Evolutionary conservation across 2,113 vertebrate species (phyloP).

Genomic region (Nesogale talazaci): DNA sequence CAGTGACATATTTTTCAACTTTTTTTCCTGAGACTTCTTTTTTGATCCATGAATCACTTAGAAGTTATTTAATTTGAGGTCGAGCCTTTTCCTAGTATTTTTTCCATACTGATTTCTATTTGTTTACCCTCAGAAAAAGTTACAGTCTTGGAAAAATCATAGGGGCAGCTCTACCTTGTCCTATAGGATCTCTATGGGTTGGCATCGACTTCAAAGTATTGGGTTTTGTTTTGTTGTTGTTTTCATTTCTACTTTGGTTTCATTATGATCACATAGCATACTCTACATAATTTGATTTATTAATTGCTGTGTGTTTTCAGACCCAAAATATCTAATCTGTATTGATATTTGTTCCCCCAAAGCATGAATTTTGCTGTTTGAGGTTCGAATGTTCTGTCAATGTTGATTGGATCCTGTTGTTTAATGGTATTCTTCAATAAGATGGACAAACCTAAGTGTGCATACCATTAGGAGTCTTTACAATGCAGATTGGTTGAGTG

Average conservation of each 20-base stretch:
- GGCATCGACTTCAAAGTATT: neutral
- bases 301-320: conserved; percentile 20
- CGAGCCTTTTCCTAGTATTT: neutral
- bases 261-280: conserved; percentile 23
- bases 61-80: conserved; percentile 17
- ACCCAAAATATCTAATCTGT: neutral
- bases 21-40: neutral
- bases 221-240: neutral
- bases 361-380: neutral
- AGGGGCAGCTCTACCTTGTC: too few species aligned
- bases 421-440: neutral
- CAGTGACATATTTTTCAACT: neutral
- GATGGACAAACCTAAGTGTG: neutral
- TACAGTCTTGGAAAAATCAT: too few species aligned
- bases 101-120: conserved; percentile 15
- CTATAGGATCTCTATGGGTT: too few species aligned
- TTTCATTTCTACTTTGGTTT: conserved; percentile 24
- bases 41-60: conserved; percentile 4
- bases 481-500: neutral
- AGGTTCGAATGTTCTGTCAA: neutral
- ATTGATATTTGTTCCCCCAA: neutral
- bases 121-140: too few species aligned
- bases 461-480: neutral
- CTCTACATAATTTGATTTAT: neutral
- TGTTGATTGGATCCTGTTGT: neutral